A percentile compares a stretch with the other conserved stretches of the same genome.
Conservation (phyloP, 2,113 vertebrate genomes). For the Cyprinodon variegatus region DNA sequence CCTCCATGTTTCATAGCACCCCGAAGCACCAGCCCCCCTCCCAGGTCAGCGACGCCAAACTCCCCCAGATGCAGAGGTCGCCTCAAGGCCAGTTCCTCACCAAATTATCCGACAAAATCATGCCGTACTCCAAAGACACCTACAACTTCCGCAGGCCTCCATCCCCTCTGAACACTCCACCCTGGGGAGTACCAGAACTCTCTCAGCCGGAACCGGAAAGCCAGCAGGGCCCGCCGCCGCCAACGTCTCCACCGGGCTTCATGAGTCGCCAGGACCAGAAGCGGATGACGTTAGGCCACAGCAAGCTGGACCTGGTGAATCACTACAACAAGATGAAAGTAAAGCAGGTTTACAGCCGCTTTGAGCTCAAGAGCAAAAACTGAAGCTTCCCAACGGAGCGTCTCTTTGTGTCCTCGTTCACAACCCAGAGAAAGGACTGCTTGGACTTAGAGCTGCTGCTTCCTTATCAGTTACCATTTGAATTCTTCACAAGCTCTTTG, state of each 20-base stretch:
- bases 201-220: constrained; percentile 71
- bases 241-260: constrained; percentile 8
- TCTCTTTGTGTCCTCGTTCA: neutral
- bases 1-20: constrained; percentile 31
- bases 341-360: constrained; percentile 90
- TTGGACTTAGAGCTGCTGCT: neutral
- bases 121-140: constrained; percentile 52
- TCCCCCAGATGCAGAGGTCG: constrained; percentile 55
- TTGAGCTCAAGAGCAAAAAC: constrained; percentile 80
- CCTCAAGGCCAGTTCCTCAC: constrained; percentile 62
- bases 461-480: neutral
- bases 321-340: constrained; percentile 92
- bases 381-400: neutral
- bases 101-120: constrained; percentile 73
- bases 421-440: neutral
- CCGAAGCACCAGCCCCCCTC: constrained; percentile 34
- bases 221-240: constrained; percentile 71
- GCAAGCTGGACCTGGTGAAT: constrained; percentile 95
- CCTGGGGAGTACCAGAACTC: constrained; percentile 71
- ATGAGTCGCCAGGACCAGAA: constrained; percentile 80
- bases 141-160: constrained; percentile 44
- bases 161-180: constrained; percentile 22
- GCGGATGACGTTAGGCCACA: constrained; percentile 93
- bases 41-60: constrained; percentile 53
- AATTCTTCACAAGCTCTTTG: neutral